A percentile compares a stretch with the other conserved stretches of the same genome.
Conservation (phyloP, 2,888 invertebrate species). For the Hylaea fasciaria region DNA sequence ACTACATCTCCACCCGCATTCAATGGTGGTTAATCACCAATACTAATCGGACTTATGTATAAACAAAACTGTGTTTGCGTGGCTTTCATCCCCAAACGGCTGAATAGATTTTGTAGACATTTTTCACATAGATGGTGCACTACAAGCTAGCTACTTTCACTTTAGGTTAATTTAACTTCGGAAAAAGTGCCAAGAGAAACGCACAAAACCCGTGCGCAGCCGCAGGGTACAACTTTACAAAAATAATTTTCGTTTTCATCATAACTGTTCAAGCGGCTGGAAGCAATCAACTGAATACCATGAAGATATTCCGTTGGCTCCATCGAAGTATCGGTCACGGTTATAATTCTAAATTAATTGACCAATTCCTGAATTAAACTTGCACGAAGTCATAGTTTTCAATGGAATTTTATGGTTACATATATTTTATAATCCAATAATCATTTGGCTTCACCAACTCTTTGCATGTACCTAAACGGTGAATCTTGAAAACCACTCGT, state of each 20-base stretch:
- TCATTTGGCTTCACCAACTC: neutral
- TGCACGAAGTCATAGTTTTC: conserved; percentile 19
- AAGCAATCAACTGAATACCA: conserved; percentile 32
- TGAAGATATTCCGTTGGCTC: conserved; percentile 35
- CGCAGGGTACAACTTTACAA: neutral
- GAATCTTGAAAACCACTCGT: neutral
- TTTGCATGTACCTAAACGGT: neutral
- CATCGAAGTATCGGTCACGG: conserved; percentile 24
- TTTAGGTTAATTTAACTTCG: too few relatives aligned
- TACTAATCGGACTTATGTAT: too few relatives aligned
- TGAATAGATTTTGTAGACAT: too few relatives aligned
- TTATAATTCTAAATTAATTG: conserved; percentile 26
- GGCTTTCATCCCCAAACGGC: too few relatives aligned
- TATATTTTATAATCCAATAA: conserved; percentile 11
- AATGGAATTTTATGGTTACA: conserved; percentile 4
- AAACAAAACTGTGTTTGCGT: too few relatives aligned
- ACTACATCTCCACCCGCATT: too few relatives aligned
- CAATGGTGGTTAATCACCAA: too few relatives aligned
- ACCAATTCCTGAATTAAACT: conserved; percentile 20
- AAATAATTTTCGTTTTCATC: conserved; percentile 3
- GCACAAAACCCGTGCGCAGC: neutral
- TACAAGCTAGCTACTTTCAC: too few relatives aligned
- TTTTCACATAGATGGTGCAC: too few relatives aligned
- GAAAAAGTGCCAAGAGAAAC: neutral
- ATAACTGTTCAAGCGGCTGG: conserved; percentile 26